Evolutionary conservation across 1,140 invertebrate genomes (phyloP).

Genomic region (Eulimnadia texana): DNA sequence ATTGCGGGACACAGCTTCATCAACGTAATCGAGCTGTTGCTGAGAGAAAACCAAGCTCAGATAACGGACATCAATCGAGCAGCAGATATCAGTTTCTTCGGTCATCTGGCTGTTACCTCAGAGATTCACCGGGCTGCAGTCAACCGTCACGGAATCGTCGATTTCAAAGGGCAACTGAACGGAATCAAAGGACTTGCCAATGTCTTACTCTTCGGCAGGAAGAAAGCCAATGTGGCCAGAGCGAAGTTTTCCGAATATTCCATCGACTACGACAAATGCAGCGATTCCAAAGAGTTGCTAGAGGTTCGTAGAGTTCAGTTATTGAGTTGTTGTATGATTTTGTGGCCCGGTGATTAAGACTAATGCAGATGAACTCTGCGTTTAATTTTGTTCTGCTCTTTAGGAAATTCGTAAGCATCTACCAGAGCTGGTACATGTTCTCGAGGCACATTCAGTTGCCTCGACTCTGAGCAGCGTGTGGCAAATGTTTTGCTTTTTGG

Average conservation of each 20-base stretch:
- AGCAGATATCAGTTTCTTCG: constrained; percentile 41
- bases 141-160: constrained; percentile 27
- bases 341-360: too few species aligned
- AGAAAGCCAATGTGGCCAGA: not conserved
- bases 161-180: not conserved
- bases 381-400: too few species aligned
- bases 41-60: constrained; percentile 27
- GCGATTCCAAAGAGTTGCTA: too few species aligned
- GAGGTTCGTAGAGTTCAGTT: too few species aligned
- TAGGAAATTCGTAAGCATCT: not conserved
- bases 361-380: too few species aligned
- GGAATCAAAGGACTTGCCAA: not conserved
- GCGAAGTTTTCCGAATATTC: not conserved
- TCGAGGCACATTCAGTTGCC: constrained; percentile 4
- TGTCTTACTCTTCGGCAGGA: not conserved
- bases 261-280: too few species aligned
- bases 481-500: constrained; percentile 13
- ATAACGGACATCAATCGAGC: constrained; percentile 32
- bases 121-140: constrained; percentile 32
- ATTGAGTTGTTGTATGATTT: too few species aligned
- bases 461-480: not conserved
- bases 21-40: constrained; percentile 32
- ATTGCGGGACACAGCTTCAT: constrained; percentile 31
- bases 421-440: not conserved
- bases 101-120: constrained; percentile 37